phyloP scores from a whole-genome alignment of 2,888 invertebrate species.

The Linnaemya vulpina region DNA sequence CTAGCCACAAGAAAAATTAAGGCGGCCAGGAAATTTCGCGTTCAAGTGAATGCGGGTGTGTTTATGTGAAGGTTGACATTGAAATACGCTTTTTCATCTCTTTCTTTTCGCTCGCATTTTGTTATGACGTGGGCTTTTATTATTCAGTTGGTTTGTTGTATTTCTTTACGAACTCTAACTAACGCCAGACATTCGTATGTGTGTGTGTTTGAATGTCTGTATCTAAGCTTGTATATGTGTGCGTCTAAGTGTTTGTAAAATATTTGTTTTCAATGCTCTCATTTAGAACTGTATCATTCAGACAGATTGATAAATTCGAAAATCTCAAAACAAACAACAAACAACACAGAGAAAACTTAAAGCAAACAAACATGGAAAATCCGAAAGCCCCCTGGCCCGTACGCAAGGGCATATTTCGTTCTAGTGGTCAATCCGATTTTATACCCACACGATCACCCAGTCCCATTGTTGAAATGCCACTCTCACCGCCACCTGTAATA shows the following conservation, averaged over 20 bases:
- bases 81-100: conserved; percentile 57
- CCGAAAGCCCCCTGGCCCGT: conserved; percentile 91
- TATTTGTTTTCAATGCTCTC: conserved; percentile 50
- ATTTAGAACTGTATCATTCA: conserved; percentile 56
- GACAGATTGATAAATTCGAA: conserved; percentile 58
- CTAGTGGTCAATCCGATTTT: conserved; percentile 83
- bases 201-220: conserved; percentile 15
- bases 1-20: conserved; percentile 7
- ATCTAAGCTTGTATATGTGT: conserved; percentile 9
- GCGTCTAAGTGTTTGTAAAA: conserved; percentile 12
- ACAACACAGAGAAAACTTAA: neutral
- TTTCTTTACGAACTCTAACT: conserved; percentile 35
- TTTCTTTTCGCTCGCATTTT: conserved; percentile 29
- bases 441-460: conserved; percentile 81
- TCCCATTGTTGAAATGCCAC: conserved; percentile 83
- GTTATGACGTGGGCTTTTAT: conserved; percentile 42
- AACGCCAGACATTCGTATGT: neutral
- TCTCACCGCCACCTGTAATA: conserved; percentile 79
- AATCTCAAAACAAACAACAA: conserved; percentile 33
- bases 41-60: conserved; percentile 47
- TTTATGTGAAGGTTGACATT: conserved; percentile 68
- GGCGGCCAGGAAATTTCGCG: conserved; percentile 53
- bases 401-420: conserved; percentile 85
- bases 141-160: neutral
- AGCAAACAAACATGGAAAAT: conserved; percentile 81